A percentile compares a stretch with the other conserved stretches of the same genome.
Conservation (phyloP, 2,113 vertebrate species). For the Columbina picui region DNA sequence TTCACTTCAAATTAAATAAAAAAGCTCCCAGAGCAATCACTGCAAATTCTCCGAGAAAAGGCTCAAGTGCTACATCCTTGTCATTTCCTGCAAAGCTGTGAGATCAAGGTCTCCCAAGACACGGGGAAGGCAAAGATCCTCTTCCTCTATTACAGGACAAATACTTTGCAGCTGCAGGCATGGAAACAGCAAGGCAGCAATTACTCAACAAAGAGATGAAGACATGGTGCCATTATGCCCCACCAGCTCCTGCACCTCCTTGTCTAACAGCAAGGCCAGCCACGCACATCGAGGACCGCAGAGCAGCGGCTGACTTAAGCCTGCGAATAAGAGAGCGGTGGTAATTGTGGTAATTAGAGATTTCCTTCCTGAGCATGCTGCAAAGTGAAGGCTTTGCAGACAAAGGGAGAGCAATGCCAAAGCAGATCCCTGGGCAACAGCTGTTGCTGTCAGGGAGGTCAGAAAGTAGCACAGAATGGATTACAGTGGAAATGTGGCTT, state of each 20-base stretch:
- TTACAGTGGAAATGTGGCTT: not conserved
- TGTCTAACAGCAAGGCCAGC: not conserved
- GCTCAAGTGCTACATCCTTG: not conserved
- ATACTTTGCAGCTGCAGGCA: not conserved
- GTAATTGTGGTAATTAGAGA: not conserved
- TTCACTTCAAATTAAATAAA: not conserved
- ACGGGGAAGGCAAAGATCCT: not conserved
- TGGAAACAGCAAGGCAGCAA: not conserved
- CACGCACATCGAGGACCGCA: not conserved
- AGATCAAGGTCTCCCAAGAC: not conserved
- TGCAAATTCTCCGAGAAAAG: not conserved
- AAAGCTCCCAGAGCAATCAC: not conserved
- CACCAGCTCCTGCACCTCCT: not conserved
- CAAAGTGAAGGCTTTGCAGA: not conserved
- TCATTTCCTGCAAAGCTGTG: not conserved
- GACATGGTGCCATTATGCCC: not conserved
- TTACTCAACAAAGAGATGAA: fast-evolving
- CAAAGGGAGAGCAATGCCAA: not conserved
- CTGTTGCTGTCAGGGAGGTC: not conserved
- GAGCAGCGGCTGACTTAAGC: not conserved
- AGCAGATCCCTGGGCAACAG: not conserved
- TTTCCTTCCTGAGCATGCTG: not conserved
- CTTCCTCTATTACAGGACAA: not conserved
- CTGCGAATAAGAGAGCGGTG: not conserved
- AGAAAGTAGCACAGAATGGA: not conserved